Evolutionary conservation across 2,888 invertebrate species (phyloP).

Genomic region (Crioceris asparagi): DNA sequence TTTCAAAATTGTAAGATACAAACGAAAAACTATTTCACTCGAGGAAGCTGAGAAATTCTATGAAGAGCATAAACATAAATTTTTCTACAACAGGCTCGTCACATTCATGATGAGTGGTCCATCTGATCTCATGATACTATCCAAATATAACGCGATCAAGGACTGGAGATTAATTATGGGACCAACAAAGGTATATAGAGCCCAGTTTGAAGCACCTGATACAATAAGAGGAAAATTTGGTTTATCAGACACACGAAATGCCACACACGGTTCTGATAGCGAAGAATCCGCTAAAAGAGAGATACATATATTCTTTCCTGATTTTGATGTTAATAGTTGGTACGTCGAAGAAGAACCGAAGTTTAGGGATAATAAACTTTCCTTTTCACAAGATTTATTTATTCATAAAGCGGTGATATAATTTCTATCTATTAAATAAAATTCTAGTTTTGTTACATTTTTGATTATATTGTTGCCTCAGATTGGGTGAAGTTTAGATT

Average conservation of each 20-base stretch:
- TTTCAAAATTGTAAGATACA: slow-evolving; percentile 64
- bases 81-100: slow-evolving; percentile 71
- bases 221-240: slow-evolving; percentile 78
- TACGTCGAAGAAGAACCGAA: too few relatives aligned
- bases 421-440: too few relatives aligned
- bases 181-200: slow-evolving; percentile 78
- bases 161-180: slow-evolving; percentile 81
- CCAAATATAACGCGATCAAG: slow-evolving; percentile 61
- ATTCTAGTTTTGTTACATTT: too few relatives aligned
- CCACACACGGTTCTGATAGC: slow-evolving; percentile 88
- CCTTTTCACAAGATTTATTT: too few relatives aligned
- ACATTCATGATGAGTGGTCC: slow-evolving; percentile 83
- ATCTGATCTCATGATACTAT: slow-evolving; percentile 69
- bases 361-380: too few relatives aligned
- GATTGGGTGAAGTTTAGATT: too few relatives aligned
- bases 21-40: slow-evolving; percentile 48
- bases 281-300: slow-evolving; percentile 61
- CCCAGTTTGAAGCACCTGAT: slow-evolving; percentile 65
- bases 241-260: slow-evolving; percentile 88
- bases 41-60: slow-evolving; percentile 67
- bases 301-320: slow-evolving; percentile 75
- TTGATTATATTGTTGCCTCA: too few relatives aligned
- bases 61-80: slow-evolving; percentile 67
- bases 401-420: too few relatives aligned
- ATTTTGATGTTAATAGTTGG: too few relatives aligned